Conservation (phyloP, 2,888 invertebrate species). For the Apodemia hepburni region DNA sequence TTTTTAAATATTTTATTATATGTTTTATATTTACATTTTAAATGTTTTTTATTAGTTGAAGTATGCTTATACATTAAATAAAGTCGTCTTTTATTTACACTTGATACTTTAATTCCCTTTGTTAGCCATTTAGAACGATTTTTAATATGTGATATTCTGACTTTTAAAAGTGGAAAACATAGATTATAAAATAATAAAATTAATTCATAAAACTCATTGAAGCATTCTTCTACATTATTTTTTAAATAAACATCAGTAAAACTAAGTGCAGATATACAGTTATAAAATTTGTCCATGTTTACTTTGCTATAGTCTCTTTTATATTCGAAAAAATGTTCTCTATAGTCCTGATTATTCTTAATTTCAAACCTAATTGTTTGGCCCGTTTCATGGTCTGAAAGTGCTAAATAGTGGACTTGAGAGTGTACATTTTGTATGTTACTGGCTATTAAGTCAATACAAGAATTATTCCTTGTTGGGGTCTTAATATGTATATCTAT, state of each 20-base stretch:
- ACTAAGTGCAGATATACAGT: not conserved
- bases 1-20: not conserved
- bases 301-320: not conserved
- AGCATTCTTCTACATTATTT: not conserved
- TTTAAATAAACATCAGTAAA: not conserved
- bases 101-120: not conserved
- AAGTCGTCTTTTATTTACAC: not conserved
- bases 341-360: not conserved
- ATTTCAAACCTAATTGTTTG: not conserved
- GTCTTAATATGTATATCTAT: slow-evolving; percentile 2
- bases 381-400: slow-evolving; percentile 7
- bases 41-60: not conserved
- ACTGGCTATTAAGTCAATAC: slow-evolving; percentile 1
- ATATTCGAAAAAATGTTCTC: not conserved
- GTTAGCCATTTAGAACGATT: not conserved
- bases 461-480: not conserved
- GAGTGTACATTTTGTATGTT: not conserved
- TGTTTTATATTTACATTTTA: not conserved
- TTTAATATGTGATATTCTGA: not conserved
- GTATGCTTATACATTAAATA: not conserved
- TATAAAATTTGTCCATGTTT: not conserved
- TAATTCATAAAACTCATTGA: not conserved
- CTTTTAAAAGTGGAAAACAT: not conserved
- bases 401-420: not conserved
- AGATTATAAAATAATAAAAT: not conserved